phyloP scores from a whole-genome alignment of 2,888 invertebrate genomes.

The Coelopa pilipes region DNA sequence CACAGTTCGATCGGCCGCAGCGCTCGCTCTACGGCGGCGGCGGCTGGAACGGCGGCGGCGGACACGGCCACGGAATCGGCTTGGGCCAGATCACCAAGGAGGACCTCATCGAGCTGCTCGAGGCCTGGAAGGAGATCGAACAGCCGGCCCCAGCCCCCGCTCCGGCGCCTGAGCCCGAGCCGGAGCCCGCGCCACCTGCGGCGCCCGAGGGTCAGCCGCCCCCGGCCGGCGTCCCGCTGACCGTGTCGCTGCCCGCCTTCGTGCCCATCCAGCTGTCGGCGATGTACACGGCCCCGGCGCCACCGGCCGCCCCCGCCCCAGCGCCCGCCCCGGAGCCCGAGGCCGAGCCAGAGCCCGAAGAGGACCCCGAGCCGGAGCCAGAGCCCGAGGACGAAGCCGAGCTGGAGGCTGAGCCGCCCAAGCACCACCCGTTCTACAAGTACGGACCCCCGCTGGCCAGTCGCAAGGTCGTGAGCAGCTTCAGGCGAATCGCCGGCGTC shows the following conservation, averaged over 20 bases:
- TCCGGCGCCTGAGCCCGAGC: constrained; percentile 61
- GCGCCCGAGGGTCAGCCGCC: constrained; percentile 48
- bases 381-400: constrained; percentile 40
- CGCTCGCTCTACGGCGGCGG: constrained; percentile 54
- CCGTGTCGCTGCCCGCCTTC: constrained; percentile 63
- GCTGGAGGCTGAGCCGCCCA: constrained; percentile 32
- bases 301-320: constrained; percentile 59
- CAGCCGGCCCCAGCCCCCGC: constrained; percentile 53
- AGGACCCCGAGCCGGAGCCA: constrained; percentile 46
- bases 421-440: not conserved
- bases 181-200: constrained; percentile 61
- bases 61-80: constrained; percentile 46
- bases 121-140: constrained; percentile 55
- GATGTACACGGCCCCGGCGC: constrained; percentile 65
- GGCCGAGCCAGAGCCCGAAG: constrained; percentile 38
- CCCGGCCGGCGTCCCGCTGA: constrained; percentile 59
- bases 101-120: constrained; percentile 57
- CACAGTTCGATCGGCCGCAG: constrained; percentile 44
- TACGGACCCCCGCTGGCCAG: no score
- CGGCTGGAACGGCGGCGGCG: constrained; percentile 47
- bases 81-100: constrained; percentile 56
- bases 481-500: not conserved
- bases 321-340: constrained; percentile 51
- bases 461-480: not conserved
- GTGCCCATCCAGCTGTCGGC: constrained; percentile 64